Evolutionary conservation across 2,113 vertebrate genomes (phyloP).

Genomic region (Chionomys nivalis): DNA sequence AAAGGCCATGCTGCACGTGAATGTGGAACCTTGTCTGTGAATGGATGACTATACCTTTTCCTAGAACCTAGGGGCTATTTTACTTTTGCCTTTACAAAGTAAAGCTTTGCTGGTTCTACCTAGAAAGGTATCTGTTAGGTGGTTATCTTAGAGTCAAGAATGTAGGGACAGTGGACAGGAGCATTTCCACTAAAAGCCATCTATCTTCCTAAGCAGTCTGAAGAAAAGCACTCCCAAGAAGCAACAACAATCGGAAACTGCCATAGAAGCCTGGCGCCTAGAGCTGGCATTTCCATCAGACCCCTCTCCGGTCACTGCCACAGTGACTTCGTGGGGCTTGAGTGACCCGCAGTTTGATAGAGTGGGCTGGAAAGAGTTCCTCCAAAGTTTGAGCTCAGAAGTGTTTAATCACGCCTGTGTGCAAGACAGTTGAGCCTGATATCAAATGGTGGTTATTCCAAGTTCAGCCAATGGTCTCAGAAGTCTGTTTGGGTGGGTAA

Average conservation of each 20-base stretch:
- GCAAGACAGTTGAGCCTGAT: not conserved
- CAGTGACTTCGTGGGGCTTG: not conserved
- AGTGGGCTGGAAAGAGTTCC: not conserved
- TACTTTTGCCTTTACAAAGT: not conserved
- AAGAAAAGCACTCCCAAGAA: constrained; percentile 6
- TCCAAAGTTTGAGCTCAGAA: not conserved
- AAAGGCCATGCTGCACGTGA: not conserved
- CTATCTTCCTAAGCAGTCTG: constrained; percentile 22
- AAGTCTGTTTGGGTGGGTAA: not conserved
- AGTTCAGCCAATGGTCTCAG: constrained; percentile 1
- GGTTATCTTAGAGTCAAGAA: not conserved
- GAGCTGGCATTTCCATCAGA: not conserved
- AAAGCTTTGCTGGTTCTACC: not conserved
- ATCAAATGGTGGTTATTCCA: not conserved
- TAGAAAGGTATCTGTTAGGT: constrained; percentile 4
- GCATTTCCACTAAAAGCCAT: not conserved
- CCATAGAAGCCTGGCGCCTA: not conserved
- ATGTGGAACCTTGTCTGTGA: not conserved
- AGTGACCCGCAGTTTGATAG: not conserved
- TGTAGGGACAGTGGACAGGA: not conserved
- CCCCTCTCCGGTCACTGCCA: not conserved
- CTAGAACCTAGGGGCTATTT: not conserved
- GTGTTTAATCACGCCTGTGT: not conserved
- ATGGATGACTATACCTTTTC: constrained; percentile 10
- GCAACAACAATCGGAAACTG: not conserved